Evolutionary conservation across 2,888 invertebrate genomes (phyloP).

Genomic region (Catocala nupta): DNA sequence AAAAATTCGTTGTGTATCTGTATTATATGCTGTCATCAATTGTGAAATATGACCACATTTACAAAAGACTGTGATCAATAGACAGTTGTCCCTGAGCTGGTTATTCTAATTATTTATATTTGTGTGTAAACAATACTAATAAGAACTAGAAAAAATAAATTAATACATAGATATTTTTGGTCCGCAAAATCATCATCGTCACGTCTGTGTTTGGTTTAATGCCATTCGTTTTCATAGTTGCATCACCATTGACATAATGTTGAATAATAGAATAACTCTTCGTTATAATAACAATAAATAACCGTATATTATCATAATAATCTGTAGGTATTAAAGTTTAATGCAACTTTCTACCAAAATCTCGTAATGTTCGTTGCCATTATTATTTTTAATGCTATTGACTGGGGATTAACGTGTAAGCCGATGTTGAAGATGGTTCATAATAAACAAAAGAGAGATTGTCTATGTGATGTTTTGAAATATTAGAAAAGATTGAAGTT

Average conservation of each 20-base stretch:
- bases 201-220: constrained; percentile 35
- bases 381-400: constrained; percentile 34
- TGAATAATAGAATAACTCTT: constrained; percentile 49
- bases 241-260: constrained; percentile 57
- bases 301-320: constrained; percentile 30
- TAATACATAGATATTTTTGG: not conserved
- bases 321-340: constrained; percentile 41
- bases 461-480: constrained; percentile 30
- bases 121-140: too few species aligned
- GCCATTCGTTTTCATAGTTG: constrained; percentile 60
- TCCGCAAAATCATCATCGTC: not conserved
- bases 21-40: too few species aligned
- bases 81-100: too few species aligned
- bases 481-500: too few species aligned
- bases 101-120: too few species aligned
- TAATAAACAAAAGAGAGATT: constrained; percentile 33
- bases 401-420: constrained; percentile 34
- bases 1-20: too few species aligned
- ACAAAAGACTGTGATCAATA: too few species aligned
- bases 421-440: constrained; percentile 21
- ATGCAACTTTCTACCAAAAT: constrained; percentile 48
- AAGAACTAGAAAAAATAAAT: too few species aligned
- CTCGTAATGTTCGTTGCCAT: constrained; percentile 44
- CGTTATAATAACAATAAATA: constrained; percentile 49
- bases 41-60: too few species aligned